Percentiles rank a stretch among this genome's conserved stretches.
phyloP scores from a whole-genome alignment of 2,888 invertebrate genomes.

The Cordilura impudica region DNA sequence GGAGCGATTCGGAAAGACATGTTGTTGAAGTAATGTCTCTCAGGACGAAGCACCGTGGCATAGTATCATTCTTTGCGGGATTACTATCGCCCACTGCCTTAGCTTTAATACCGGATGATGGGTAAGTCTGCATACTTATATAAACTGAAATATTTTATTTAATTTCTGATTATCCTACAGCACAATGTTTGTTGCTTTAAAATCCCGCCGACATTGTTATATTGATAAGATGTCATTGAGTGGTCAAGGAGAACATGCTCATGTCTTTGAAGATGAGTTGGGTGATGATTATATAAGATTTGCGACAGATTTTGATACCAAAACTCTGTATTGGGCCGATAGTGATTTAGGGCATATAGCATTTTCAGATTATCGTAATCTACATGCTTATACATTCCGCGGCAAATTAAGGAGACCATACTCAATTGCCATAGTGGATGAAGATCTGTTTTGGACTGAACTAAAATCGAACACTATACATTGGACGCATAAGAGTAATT shows the following conservation, averaged over 20 bases:
- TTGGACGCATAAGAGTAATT: constrained; percentile 80
- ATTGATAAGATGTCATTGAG: constrained; percentile 85
- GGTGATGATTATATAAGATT: constrained; percentile 74
- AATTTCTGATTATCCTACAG: constrained; percentile 76
- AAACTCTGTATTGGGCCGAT: constrained; percentile 84
- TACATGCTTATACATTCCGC: constrained; percentile 78
- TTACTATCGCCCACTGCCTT: constrained; percentile 84
- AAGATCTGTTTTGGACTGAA: constrained; percentile 85
- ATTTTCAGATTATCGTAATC: constrained; percentile 82
- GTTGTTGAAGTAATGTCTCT: constrained; percentile 84
- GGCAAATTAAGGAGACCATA: constrained; percentile 79
- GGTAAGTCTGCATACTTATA: constrained; percentile 63
- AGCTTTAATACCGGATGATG: constrained; percentile 80
- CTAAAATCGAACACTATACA: constrained; percentile 80
- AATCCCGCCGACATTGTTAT: constrained; percentile 78
- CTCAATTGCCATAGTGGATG: constrained; percentile 81
- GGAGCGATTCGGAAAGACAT: constrained; percentile 82
- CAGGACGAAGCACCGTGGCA: constrained; percentile 80
- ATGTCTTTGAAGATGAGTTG: constrained; percentile 74
- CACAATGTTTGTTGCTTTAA: constrained; percentile 82
- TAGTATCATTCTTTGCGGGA: constrained; percentile 81
- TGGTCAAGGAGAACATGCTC: constrained; percentile 79
- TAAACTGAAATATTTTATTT: not conserved
- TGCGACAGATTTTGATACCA: constrained; percentile 78
- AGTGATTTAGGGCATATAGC: constrained; percentile 83